Percentiles rank a stretch among this genome's conserved stretches.
phyloP scores from a whole-genome alignment of 2,113 vertebrate genomes.

The Herpailurus yagouaroundi region DNA sequence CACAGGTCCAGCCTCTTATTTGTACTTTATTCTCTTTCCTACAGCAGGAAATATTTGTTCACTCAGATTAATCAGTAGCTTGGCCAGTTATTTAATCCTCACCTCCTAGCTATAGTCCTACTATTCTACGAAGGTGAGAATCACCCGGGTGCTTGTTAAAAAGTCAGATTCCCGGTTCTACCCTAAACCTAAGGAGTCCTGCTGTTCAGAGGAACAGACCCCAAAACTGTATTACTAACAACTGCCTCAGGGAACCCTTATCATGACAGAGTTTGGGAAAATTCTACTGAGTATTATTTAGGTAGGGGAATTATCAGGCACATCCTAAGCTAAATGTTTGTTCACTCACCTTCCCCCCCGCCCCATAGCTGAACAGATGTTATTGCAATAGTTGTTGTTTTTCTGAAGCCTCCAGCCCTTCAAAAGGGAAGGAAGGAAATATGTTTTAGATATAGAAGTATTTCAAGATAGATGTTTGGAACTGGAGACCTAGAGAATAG shows the following conservation, averaged over 20 bases:
- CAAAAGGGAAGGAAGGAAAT: background rate
- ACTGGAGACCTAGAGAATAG: background rate
- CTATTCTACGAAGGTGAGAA: background rate
- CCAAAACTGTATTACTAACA: background rate
- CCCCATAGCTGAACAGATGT: background rate
- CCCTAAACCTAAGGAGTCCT: background rate
- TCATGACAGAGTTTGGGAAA: constrained; percentile 10
- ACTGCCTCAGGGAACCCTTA: background rate
- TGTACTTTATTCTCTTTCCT: background rate
- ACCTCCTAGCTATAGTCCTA: background rate
- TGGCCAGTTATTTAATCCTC: background rate
- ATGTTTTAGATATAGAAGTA: background rate
- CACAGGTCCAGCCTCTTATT: background rate
- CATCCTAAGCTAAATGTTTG: background rate
- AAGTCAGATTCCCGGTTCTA: background rate
- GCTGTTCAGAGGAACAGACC: background rate
- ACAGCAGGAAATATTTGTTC: background rate
- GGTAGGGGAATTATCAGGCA: constrained; percentile 35
- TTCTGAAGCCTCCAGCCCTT: background rate
- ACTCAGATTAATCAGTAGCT: background rate
- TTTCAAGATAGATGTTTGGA: constrained; percentile 26
- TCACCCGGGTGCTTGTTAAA: background rate
- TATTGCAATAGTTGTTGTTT: background rate
- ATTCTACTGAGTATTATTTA: background rate
- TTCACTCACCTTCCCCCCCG: background rate